phyloP scores from a whole-genome alignment of 53 echinoderm and acorn worm genomes.

The Crossaster papposus region DNA sequence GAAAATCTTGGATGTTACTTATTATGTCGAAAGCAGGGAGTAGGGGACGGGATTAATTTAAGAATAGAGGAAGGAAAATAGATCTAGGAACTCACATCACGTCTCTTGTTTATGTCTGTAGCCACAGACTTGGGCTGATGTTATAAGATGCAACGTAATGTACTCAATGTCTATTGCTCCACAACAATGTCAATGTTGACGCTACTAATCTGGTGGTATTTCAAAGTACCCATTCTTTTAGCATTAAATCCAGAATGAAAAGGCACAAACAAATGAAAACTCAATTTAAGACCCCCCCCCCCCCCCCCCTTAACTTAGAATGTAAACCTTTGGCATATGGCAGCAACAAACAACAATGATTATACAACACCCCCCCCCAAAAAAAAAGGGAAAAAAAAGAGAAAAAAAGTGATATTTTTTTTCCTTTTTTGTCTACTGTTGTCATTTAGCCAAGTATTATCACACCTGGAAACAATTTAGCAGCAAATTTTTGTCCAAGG shows the following conservation, averaged over 20 bases:
- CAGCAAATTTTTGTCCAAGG: slow-evolving; percentile 42
- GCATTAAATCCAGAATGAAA: no score
- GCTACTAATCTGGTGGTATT: no score
- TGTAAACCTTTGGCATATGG: background rate
- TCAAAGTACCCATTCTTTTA: no score
- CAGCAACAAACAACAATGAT: background rate
- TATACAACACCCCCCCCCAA: no score
- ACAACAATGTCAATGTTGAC: background rate
- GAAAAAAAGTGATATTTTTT: background rate
- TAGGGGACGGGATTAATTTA: background rate
- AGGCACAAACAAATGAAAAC: background rate
- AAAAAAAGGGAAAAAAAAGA: background rate
- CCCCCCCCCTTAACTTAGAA: background rate
- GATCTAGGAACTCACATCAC: background rate
- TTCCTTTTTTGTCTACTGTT: background rate
- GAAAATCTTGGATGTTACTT: background rate
- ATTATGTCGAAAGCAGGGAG: background rate
- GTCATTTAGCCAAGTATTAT: background rate
- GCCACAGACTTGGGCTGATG: background rate
- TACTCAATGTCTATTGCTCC: background rate
- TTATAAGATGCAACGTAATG: background rate
- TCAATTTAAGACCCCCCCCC: background rate
- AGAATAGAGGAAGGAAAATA: no score
- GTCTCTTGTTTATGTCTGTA: background rate
- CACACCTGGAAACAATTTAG: slow-evolving; percentile 56